phyloP scores from a whole-genome alignment of 2,113 vertebrate species.

The Pollachius pollachius region DNA sequence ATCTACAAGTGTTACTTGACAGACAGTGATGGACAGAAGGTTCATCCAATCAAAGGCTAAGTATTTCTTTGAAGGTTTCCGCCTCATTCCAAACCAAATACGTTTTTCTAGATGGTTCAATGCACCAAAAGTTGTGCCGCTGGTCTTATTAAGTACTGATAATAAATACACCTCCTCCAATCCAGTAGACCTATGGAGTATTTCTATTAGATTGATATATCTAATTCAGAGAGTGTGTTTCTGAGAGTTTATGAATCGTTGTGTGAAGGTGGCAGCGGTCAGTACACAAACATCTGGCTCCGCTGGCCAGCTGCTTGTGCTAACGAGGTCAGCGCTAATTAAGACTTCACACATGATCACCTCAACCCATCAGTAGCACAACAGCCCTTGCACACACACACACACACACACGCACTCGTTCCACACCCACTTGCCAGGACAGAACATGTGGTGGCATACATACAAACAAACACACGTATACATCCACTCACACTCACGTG shows the following conservation, averaged over 20 bases:
- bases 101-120: no score
- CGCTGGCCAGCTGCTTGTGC: background rate
- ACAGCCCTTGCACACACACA: slow-evolving; percentile 1
- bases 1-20: no score
- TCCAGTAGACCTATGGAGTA: no score
- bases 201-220: no score
- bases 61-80: no score
- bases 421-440: background rate
- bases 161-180: no score
- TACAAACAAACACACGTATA: background rate
- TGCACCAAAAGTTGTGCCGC: no score
- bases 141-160: no score
- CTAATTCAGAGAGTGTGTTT: background rate
- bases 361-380: no score
- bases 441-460: slow-evolving; percentile 4
- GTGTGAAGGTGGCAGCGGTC: background rate
- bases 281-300: background rate
- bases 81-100: no score
- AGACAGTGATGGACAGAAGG: no score
- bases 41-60: no score
- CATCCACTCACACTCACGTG: background rate
- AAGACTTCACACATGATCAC: background rate
- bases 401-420: background rate
- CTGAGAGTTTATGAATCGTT: background rate
- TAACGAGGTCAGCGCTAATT: slow-evolving; percentile 24